Evolutionary conservation across 2,888 invertebrate species (phyloP), one percentile per base, ranked within the genome.

Genomic region (Ectemnius continuus): DNA sequence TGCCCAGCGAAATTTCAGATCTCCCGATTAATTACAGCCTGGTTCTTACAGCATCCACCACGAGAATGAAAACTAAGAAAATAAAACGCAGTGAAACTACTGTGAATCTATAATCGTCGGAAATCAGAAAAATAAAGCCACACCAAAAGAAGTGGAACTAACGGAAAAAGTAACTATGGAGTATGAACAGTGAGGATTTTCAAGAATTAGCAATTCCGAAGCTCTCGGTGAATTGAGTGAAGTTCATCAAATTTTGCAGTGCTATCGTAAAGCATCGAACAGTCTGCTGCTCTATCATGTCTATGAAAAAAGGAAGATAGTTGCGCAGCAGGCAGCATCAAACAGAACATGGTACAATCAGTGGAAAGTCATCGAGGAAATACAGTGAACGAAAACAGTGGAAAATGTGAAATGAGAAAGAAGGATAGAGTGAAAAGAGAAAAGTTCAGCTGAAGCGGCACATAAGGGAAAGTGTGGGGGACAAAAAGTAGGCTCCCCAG

Each of bases 1-100:
- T 69, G 36, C 59, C 20, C 28, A 18, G 23, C n/a, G 66, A 62
- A 36, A 65, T 66, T 70, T 23, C 45, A 48, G 61, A 70, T 69
- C 69, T 59, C 62, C 73, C 76, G 76, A 79, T 74, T 74, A 77
- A 81, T 78, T 57, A 72, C 63, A 74, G 46, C 63, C 0, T 36
- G 63, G 75, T 72, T 72, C 69, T 52, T 46, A 18, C 45, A 6
- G 18, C 67, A 61, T 36, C 36, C 36, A 63, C 52, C 56, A 28
- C 13, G 48, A 48, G 20, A 20, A 47, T 45, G n/a, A 36, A 8
- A 36, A 28, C 4, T 18, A 13, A 23, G 20, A 45, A 36, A 47
- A 66, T 61, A 58, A 52, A 62, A 67, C 60, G 2, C 36, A 0
- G 4, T 11, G 36, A 36, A 6, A 8, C 36, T 36, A 36, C 11